phyloP scores from a whole-genome alignment of 2,888 invertebrate genomes.

The Lepidocyrtinus sp. region DNA sequence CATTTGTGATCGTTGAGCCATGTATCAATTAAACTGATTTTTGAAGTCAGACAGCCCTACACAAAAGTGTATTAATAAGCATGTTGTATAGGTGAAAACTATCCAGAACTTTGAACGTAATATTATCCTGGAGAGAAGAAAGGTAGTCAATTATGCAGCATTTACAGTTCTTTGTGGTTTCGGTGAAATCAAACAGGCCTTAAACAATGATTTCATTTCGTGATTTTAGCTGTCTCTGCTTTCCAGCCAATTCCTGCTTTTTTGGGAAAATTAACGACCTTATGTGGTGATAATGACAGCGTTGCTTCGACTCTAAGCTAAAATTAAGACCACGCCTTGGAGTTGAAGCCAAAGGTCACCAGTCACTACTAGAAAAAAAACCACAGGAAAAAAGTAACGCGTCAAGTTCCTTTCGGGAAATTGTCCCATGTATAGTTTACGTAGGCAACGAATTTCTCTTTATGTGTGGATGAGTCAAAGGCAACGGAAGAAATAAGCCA shows the following conservation, averaged over 20 bases:
- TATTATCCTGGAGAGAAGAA: no score
- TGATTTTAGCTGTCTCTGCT: not conserved
- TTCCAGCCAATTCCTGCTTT: no score
- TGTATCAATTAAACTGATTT: slow-evolving; percentile 32
- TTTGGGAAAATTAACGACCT: not conserved
- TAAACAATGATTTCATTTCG: not conserved
- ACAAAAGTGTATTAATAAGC: not conserved
- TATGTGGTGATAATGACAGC: not conserved
- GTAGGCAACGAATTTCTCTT: not conserved
- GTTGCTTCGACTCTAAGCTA: not conserved
- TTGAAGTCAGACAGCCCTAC: not conserved
- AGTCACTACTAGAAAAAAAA: not conserved
- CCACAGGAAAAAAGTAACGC: not conserved
- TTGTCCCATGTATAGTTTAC: slow-evolving; percentile 12
- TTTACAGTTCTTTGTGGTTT: no score
- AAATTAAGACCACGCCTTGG: not conserved
- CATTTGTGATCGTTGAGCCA: slow-evolving; percentile 14
- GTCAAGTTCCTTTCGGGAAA: slow-evolving; percentile 26
- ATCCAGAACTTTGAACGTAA: no score
- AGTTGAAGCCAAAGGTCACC: slow-evolving; percentile 20
- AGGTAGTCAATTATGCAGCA: not conserved
- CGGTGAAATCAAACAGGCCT: no score
- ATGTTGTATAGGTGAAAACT: not conserved
- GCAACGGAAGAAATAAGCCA: slow-evolving; percentile 8
- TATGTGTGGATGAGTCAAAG: not conserved